A percentile compares a stretch with the other conserved stretches of the same genome.
Conservation (phyloP, 2,888 invertebrate species). For the Metacarcinus magister region DNA sequence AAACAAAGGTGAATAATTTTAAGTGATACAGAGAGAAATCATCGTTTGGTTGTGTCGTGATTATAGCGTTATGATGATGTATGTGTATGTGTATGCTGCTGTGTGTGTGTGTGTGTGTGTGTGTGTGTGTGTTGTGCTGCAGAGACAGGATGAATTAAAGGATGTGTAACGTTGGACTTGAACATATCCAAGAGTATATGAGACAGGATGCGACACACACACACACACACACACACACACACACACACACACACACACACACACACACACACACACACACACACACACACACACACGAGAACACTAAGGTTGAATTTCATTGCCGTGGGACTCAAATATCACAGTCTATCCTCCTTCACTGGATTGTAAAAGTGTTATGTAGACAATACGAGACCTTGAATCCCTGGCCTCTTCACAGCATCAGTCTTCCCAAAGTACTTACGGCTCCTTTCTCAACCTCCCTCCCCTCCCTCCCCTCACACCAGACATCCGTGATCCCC, state of each 20-base stretch:
- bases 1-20: too few species aligned
- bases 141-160: too few species aligned
- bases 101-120: too few species aligned
- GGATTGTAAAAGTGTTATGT: not conserved
- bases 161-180: not conserved
- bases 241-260: slow-evolving; percentile 63
- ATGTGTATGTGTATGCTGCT: too few species aligned
- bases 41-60: too few species aligned
- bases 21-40: too few species aligned
- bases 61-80: too few species aligned
- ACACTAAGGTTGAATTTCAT: not conserved
- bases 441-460: not conserved
- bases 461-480: not conserved
- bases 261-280: slow-evolving; percentile 55
- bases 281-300: slow-evolving; percentile 50
- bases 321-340: not conserved
- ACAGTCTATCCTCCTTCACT: not conserved
- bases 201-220: not conserved
- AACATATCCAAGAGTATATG: not conserved
- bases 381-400: slow-evolving; percentile 3
- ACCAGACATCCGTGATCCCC: not conserved
- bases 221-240: slow-evolving; percentile 26
- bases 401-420: not conserved
- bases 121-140: too few species aligned
- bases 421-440: not conserved